Evolutionary conservation across 53 echinoderm and acorn worm species (phyloP).

Genomic region (Arbacia lixula): DNA sequence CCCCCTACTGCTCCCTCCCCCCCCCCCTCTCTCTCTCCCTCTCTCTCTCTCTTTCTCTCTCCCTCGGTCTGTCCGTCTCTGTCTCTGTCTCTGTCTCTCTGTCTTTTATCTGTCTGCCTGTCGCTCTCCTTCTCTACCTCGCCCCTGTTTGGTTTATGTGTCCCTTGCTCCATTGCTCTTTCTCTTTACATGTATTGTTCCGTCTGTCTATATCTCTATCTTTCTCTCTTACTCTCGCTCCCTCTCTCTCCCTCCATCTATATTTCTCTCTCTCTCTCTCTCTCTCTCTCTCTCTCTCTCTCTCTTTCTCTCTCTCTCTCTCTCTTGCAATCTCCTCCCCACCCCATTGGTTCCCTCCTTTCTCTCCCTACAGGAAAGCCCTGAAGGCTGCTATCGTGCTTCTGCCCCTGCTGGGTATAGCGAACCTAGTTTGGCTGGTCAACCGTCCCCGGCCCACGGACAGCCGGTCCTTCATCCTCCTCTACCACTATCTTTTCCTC

Average conservation of each 20-base stretch:
- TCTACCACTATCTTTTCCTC: conserved; percentile 73
- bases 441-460: conserved; percentile 36
- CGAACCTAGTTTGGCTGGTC: conserved; percentile 83
- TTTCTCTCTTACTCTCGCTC: background rate
- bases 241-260: background rate
- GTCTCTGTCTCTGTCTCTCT: too few relatives aligned
- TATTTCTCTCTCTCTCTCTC: background rate
- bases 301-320: background rate
- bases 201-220: too few relatives aligned
- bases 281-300: background rate
- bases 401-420: conserved; percentile 86
- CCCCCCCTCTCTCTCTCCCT: too few relatives aligned
- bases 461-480: conserved; percentile 45
- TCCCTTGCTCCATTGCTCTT: too few relatives aligned
- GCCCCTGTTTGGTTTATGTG: too few relatives aligned
- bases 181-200: too few relatives aligned
- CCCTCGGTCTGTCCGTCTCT: too few relatives aligned
- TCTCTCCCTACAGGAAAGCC: conserved; percentile 73
- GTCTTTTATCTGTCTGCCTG: too few relatives aligned
- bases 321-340: background rate
- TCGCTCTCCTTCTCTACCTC: too few relatives aligned
- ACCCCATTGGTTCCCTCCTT: background rate
- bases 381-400: conserved; percentile 88
- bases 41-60: too few relatives aligned
- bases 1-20: too few relatives aligned